These are phyloP conservation scores for Athalia rosae DNA, from an alignment of 2,888 invertebrate genomes.

Conservation along the genomic window DNA sequence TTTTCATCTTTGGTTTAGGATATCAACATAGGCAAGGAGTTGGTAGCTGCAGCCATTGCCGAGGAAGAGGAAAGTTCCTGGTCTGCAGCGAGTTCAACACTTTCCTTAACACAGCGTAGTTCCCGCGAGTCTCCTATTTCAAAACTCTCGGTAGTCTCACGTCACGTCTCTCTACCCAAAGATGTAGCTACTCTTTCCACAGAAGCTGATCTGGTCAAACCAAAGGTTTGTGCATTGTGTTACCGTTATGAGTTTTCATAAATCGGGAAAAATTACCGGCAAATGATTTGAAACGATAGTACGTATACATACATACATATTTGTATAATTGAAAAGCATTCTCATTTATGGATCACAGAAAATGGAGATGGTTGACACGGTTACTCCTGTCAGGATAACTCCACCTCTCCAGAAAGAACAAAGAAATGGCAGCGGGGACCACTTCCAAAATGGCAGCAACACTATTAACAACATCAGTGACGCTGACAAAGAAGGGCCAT, in stretches of 20 bases:
- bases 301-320: not conserved
- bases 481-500: not conserved
- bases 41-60: slow-evolving; percentile 79
- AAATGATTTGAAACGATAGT: not conserved
- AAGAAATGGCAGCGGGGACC: slow-evolving; percentile 51
- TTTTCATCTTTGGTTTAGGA: slow-evolving; percentile 68
- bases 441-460: slow-evolving; percentile 17
- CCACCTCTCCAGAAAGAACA: slow-evolving; percentile 48
- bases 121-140: slow-evolving; percentile 44
- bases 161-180: not conserved
- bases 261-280: slow-evolving; percentile 32
- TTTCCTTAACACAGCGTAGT: slow-evolving; percentile 59
- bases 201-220: not conserved
- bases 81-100: slow-evolving; percentile 61
- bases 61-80: slow-evolving; percentile 62
- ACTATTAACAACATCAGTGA: slow-evolving; percentile 31
- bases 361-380: slow-evolving; percentile 58
- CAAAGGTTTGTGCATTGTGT: slow-evolving; percentile 38
- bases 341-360: not conserved
- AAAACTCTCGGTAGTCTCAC: slow-evolving; percentile 9
- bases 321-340: not conserved
- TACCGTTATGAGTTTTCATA: not conserved
- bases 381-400: slow-evolving; percentile 56
- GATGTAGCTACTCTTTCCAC: not conserved
- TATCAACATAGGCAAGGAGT: slow-evolving; percentile 78